Conservation (phyloP, 1,140 invertebrate species). For the Halesus radiatus region DNA sequence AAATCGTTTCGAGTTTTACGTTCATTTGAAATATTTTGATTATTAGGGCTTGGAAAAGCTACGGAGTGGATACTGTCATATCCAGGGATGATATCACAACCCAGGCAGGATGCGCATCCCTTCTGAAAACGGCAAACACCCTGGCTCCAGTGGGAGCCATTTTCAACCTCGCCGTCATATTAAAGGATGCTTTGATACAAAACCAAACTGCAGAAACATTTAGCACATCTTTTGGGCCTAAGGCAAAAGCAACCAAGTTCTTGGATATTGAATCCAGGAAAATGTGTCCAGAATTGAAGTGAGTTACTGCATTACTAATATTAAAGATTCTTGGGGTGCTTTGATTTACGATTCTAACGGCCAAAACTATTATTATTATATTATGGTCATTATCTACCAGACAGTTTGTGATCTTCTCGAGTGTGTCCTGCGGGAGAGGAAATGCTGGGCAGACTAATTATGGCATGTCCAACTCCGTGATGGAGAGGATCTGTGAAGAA, state of each 20-base stretch:
- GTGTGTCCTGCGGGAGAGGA: constrained; percentile 88
- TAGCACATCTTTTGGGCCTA: constrained; percentile 71
- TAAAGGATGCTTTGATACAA: constrained; percentile 75
- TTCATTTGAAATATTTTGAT: no score
- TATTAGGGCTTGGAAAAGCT: constrained; percentile 75
- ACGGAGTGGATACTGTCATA: constrained; percentile 75
- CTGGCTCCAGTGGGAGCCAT: constrained; percentile 82
- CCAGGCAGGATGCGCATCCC: constrained; percentile 72
- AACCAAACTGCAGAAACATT: constrained; percentile 76
- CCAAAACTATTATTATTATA: no score
- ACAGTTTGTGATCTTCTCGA: constrained; percentile 86
- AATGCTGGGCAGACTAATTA: constrained; percentile 93
- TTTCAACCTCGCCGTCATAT: constrained; percentile 85
- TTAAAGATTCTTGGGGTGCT: not conserved
- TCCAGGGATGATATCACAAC: constrained; percentile 77
- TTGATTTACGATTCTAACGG: no score
- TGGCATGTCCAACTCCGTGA: constrained; percentile 81
- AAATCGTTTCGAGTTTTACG: no score
- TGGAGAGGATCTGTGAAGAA: constrained; percentile 80
- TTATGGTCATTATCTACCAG: constrained; percentile 59
- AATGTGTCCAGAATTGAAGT: constrained; percentile 73
- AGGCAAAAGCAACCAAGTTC: constrained; percentile 74
- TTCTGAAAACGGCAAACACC: constrained; percentile 74
- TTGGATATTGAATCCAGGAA: constrained; percentile 73
- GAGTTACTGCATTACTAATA: no score